Evolutionary conservation across 2,113 vertebrate species (phyloP), one percentile per base, ranked within the genome.

Genomic region (Atherinomorus stipes): DNA sequence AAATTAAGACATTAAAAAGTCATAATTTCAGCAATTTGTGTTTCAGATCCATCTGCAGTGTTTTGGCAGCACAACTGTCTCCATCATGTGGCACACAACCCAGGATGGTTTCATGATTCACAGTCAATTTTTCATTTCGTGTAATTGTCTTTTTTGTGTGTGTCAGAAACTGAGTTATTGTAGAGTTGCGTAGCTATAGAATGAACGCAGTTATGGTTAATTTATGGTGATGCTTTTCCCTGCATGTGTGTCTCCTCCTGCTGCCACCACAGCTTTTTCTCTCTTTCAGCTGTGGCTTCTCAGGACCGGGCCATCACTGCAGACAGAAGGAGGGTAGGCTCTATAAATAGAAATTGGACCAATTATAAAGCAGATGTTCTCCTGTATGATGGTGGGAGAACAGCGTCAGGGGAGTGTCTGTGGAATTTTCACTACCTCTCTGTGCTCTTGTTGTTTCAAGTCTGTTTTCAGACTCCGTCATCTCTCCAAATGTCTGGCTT

Each of bases 291-390:
- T 78, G 80, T 79, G 77, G 80, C 85, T 88, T 81, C 71, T 83
- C 74, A 75, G 83, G 79, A 89, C 75, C 54, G 0, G 83, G 74
- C 83, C 86, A 85, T 76, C 69, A 37, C 64, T 87, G 80, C 83
- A 88, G 86, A 87, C 84, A 90, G 80, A 86, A 88, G 80, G 76
- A 85, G 80, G 85, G 76, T 88, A 85, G 23, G 37, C 38, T 85
- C 91, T 93, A 94, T 92, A 91, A 92, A 93, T 91, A 93, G 89
- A 90, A 83, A 86, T 63, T 89, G 81, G 84, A 84, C 90, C 90
- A 92, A 93, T 92, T 89, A 91, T 88, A 85, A 88, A 90, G 85
- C 88, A 89, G 84, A 92, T 89, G 81, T 85, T 85, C 80, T 80
- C 69, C 81, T 83, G 80, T 85, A 85, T 85, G 71, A 81, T 84